Evolutionary conservation across 2,888 invertebrate species (phyloP).

Genomic region (Agrypnus murinus): DNA sequence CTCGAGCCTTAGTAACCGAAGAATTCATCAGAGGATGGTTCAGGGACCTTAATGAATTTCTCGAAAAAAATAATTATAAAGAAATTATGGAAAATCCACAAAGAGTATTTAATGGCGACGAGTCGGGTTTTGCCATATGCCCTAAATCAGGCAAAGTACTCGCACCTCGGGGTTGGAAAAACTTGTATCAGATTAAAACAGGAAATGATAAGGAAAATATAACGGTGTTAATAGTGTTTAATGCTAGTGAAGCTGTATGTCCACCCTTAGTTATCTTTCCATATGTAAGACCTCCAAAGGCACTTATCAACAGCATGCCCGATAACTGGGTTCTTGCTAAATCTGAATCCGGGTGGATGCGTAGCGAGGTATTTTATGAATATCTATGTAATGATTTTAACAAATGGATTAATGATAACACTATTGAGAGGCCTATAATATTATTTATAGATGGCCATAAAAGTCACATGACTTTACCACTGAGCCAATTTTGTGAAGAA

Average conservation of each 20-base stretch:
- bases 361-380: conserved; percentile 52
- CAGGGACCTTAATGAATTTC: too few relatives aligned
- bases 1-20: conserved; percentile 54
- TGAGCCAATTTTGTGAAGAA: conserved; percentile 52
- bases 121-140: conserved; percentile 8
- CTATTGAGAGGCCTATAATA: conserved; percentile 52
- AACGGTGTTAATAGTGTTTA: conserved; percentile 44
- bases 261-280: conserved; percentile 53
- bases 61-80: too few relatives aligned
- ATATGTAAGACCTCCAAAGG: conserved; percentile 54
- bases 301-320: conserved; percentile 52
- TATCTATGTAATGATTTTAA: conserved; percentile 50
- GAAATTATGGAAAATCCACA: too few relatives aligned
- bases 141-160: conserved; percentile 15
- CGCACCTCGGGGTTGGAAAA: conserved; percentile 13
- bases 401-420: conserved; percentile 47
- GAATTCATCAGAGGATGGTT: too few relatives aligned
- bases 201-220: too few relatives aligned
- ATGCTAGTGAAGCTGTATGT: conserved; percentile 31
- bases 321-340: conserved; percentile 52
- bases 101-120: conserved; percentile 13
- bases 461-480: conserved; percentile 54
- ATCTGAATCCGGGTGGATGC: too few relatives aligned
- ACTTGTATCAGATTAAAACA: conserved; percentile 46
- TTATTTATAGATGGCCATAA: conserved; percentile 59